A percentile compares a stretch with the other conserved stretches of the same genome.
phyloP scores from a whole-genome alignment of 2,797 vertebrate species.

The Acrossocheilus wenchowensis region DNA sequence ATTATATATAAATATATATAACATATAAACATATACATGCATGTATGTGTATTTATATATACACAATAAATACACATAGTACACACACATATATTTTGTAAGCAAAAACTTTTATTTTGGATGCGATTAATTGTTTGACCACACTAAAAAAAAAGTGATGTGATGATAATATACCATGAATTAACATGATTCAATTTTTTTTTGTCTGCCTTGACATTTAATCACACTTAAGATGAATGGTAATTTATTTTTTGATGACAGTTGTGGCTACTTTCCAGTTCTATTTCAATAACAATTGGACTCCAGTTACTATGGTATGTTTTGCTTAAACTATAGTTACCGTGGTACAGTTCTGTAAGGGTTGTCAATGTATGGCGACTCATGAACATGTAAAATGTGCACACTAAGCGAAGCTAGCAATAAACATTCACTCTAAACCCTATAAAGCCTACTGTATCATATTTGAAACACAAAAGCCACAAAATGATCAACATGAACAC shows the following conservation, averaged over 20 bases:
- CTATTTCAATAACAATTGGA: neutral
- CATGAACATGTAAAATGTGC: neutral
- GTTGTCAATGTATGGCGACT: neutral
- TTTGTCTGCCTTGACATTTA: neutral
- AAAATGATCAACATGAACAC: neutral
- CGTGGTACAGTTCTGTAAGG: neutral
- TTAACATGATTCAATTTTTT: neutral
- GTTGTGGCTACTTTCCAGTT: neutral
- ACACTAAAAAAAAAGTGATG: too few species aligned
- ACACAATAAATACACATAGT: too few species aligned
- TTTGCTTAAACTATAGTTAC: neutral
- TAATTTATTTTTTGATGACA: neutral
- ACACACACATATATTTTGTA: too few species aligned
- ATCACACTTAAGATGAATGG: neutral
- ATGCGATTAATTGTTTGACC: too few species aligned
- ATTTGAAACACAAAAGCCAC: neutral
- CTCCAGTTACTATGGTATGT: neutral
- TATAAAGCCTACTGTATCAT: neutral
- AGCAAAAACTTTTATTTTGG: too few species aligned
- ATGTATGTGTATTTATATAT: too few species aligned
- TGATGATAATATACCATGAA: neutral
- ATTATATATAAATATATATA: too few species aligned
- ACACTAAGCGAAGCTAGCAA: neutral
- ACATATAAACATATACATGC: too few species aligned
- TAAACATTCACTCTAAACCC: neutral